Base-by-base conservation (phyloP, 2,113 vertebrate species). In the Agapornis roseicollis region DNA sequence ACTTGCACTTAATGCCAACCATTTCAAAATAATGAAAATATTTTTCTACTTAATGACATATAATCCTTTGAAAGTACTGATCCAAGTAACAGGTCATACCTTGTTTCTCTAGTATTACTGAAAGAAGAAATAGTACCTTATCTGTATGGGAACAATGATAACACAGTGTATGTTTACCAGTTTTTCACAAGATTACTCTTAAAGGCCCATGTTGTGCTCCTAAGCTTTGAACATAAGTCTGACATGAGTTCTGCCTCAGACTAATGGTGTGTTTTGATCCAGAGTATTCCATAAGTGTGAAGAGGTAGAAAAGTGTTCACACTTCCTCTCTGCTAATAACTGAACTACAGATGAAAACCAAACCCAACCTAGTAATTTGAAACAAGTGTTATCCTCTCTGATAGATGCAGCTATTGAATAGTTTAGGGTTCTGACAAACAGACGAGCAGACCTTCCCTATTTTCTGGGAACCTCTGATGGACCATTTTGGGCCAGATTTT, bases 11-110 rank as follows among this genome's bases (percentile, higher is more conserved):
- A 76, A 79, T n/a, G 27, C 35, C 52, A 89, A 22, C 6, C n/a
- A 70, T 90, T 94, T 92, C 71, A 80, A 94, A 91, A 72, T 53
- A 89, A 91, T 69, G 52, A 60, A 81, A 80, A 88, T 14, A 60
- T 39, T 95, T 95, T 91, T 89, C 66, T 37, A 13, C 10, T 88
- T 78, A 79, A 76, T 55, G 29, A 11, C 28, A 91, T 27, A 68
- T 10, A 92, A 73, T 83, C 31, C 37, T 89, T 66, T 86, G 69
- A 66, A 86, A 87, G 11, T 53, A 60, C 6, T 29, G 58, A 68
- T 56, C 18, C 1, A 5, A 60, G 24, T 69, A 47, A 77, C 20
- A 80, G 85, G 24, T 14, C 27, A 47, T 15, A 39, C 46, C 35
- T 89, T 74, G 24, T 66, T 90, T 66, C 37, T 64, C 31, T 53